Percentiles rank a stretch among this genome's conserved stretches.
phyloP scores from a whole-genome alignment of 2,888 invertebrate species.

The Labia minor region DNA sequence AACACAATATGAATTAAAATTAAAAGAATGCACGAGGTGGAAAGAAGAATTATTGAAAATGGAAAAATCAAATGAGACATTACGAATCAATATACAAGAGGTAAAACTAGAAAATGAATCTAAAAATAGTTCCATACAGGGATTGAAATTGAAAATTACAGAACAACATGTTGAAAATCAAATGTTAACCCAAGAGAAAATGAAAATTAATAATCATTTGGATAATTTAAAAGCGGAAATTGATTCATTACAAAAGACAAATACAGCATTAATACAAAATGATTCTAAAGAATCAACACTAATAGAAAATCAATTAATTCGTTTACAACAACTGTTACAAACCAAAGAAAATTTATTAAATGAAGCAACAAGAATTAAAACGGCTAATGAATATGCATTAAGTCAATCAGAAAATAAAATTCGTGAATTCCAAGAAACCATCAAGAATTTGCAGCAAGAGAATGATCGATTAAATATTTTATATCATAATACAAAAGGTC shows the following conservation, averaged over 20 bases:
- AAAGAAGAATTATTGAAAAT: conserved; percentile 21
- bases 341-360: background rate
- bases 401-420: background rate
- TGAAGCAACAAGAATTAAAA: background rate
- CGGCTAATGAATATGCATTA: background rate
- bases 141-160: conserved; percentile 38
- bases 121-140: conserved; percentile 35
- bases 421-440: background rate
- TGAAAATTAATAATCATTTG: conserved; percentile 35
- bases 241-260: conserved; percentile 29
- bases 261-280: background rate
- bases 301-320: background rate
- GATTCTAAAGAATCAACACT: background rate
- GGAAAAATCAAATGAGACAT: conserved; percentile 21
- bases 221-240: conserved; percentile 34
- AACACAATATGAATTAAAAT: conserved; percentile 16
- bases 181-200: conserved; percentile 34
- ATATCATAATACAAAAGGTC: background rate
- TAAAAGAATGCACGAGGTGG: conserved; percentile 2
- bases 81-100: conserved; percentile 33
- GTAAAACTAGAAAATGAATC: conserved; percentile 34
- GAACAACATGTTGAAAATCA: conserved; percentile 38
- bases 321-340: background rate
- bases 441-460: background rate
- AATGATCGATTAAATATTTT: background rate